Evolutionary conservation across 2,113 vertebrate species (phyloP).

Genomic region (Serinus canaria): DNA sequence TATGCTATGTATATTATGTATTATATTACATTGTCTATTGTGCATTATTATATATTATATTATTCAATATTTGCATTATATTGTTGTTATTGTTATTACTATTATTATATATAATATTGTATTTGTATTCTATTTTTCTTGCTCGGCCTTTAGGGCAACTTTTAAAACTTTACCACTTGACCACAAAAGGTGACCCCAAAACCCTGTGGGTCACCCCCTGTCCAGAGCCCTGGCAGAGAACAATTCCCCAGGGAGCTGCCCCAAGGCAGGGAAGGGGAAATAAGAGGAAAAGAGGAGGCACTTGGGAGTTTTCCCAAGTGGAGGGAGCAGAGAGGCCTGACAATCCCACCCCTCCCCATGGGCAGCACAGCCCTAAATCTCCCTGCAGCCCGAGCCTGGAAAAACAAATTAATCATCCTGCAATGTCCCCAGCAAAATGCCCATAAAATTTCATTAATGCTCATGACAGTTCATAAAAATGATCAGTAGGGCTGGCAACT

Average conservation of each 20-base stretch:
- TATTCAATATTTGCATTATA: background rate
- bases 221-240: too few relatives aligned
- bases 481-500: conserved; percentile 47
- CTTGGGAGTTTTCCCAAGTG: background rate
- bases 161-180: background rate
- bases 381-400: background rate
- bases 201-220: too few relatives aligned
- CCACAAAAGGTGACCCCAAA: too few relatives aligned
- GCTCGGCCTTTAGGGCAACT: background rate
- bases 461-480: conserved; percentile 57
- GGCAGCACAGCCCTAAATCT: background rate
- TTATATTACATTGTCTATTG: background rate
- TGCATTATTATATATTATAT: background rate
- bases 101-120: too few relatives aligned
- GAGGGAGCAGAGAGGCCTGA: background rate
- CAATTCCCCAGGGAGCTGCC: background rate
- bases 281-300: background rate
- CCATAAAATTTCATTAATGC: conserved; percentile 52
- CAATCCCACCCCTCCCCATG: background rate
- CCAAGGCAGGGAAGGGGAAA: background rate
- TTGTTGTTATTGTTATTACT: too few relatives aligned
- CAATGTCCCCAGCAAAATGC: conserved; percentile 37
- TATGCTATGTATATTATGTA: too few relatives aligned
- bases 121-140: background rate
- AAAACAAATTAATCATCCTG: background rate